Evolutionary conservation across 2,888 invertebrate genomes (phyloP).

Genomic region (Acheta domesticus): DNA sequence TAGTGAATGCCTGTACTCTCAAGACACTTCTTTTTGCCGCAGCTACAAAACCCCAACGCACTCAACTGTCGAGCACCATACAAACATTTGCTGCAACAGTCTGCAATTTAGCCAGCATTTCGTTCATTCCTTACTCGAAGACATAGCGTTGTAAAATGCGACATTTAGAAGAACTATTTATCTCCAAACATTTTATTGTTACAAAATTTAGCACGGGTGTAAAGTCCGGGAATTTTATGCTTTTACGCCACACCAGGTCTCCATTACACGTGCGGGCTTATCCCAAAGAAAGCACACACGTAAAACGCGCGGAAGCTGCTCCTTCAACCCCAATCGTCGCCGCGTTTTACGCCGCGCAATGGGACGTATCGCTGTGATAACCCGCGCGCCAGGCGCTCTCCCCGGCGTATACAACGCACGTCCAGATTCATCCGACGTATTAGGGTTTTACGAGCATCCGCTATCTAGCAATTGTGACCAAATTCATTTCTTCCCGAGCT

Average conservation of each 20-base stretch:
- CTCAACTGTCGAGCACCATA: too few relatives aligned
- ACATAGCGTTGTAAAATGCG: too few relatives aligned
- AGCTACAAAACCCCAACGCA: too few relatives aligned
- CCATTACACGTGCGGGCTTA: not conserved
- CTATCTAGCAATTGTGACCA: not conserved
- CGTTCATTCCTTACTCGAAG: too few relatives aligned
- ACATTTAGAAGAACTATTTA: too few relatives aligned
- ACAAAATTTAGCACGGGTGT: not conserved
- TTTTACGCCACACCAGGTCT: not conserved
- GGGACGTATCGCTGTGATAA: not conserved
- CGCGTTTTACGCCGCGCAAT: not conserved
- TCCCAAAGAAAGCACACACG: not conserved
- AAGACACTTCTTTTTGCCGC: too few relatives aligned
- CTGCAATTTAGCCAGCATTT: too few relatives aligned
- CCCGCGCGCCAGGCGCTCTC: not conserved
- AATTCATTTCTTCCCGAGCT: conserved; percentile 2
- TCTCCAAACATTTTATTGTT: not conserved
- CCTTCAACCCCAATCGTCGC: conserved; percentile 5
- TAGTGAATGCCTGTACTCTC: too few relatives aligned
- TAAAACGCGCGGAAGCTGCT: not conserved
- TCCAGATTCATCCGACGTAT: conserved; percentile 18
- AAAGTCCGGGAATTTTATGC: not conserved
- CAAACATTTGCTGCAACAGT: too few relatives aligned
- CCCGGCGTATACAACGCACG: not conserved
- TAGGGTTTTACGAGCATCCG: conserved; percentile 8